Evolutionary conservation across 2,113 vertebrate genomes (phyloP).

Genomic region (Cyanoliseus patagonus): DNA sequence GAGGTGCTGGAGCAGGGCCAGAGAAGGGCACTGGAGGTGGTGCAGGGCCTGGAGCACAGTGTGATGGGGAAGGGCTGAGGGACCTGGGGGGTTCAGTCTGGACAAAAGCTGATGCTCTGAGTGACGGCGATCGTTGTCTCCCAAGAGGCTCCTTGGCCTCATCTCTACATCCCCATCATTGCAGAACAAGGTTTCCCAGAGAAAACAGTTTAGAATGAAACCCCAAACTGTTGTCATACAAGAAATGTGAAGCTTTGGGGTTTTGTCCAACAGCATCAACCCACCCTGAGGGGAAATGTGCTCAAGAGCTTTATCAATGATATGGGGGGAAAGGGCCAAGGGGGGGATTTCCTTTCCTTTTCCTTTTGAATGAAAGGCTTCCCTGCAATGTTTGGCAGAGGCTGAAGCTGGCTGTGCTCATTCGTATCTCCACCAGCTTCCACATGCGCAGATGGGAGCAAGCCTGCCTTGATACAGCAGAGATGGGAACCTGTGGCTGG

Average conservation of each 20-base stretch:
- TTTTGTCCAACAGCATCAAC: background rate
- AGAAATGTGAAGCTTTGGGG: background rate
- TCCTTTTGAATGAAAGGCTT: background rate
- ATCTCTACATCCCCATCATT: rapidly evolving
- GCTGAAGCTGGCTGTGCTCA: background rate
- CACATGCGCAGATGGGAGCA: background rate
- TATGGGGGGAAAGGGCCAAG: rapidly evolving
- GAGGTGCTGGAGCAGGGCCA: background rate
- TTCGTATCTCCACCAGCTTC: background rate
- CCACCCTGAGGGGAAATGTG: background rate
- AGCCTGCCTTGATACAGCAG: rapidly evolving
- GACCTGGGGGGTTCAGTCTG: background rate
- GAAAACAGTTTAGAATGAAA: background rate
- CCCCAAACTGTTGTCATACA: background rate
- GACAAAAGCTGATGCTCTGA: background rate
- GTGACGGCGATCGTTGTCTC: rapidly evolving
- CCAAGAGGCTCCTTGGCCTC: background rate
- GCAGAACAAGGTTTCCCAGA: background rate
- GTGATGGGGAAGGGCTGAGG: background rate
- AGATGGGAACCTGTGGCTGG: background rate
- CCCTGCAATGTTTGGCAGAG: background rate
- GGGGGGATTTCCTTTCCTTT: background rate
- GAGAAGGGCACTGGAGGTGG: background rate
- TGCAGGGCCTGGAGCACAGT: background rate
- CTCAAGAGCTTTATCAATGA: background rate